Percentiles rank a stretch among this genome's conserved stretches.
These are phyloP conservation scores for Triplophysa dalaica DNA, from an alignment of 2,113 vertebrate genomes.

Conservation along the genomic window DNA sequence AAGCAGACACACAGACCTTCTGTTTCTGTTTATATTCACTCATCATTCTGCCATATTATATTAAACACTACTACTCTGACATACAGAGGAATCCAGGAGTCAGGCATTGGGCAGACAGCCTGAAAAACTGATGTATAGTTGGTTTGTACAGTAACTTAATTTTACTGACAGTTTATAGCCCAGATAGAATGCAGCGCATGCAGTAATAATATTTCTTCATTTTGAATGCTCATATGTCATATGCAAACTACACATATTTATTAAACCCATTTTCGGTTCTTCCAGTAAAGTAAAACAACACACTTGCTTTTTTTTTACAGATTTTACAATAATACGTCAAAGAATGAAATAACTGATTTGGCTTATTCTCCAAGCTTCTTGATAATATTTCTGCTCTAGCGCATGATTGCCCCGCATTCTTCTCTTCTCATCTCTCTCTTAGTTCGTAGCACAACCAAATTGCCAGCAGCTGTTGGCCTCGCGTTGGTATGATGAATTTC, in stretches of 20 bases:
- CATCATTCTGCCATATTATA: too few species aligned
- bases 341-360: not conserved
- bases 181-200: not conserved
- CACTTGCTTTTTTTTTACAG: too few species aligned
- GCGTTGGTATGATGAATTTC: constrained; percentile 96
- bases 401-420: not conserved
- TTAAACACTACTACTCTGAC: too few species aligned
- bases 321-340: too few species aligned
- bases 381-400: not conserved
- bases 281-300: too few species aligned
- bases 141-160: not conserved
- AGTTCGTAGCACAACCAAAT: constrained; percentile 98
- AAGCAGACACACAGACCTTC: too few species aligned
- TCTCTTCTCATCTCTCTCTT: constrained; percentile 25
- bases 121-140: too few species aligned
- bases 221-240: not conserved
- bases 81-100: too few species aligned
- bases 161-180: not conserved
- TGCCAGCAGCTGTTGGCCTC: constrained; percentile 97
- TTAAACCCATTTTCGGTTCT: too few species aligned
- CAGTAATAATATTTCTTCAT: not conserved
- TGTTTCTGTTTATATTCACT: too few species aligned
- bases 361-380: not conserved
- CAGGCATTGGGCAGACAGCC: too few species aligned
- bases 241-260: not conserved